phyloP scores from a whole-genome alignment of 1,140 invertebrate genomes.

The Drosophila sp. region DNA sequence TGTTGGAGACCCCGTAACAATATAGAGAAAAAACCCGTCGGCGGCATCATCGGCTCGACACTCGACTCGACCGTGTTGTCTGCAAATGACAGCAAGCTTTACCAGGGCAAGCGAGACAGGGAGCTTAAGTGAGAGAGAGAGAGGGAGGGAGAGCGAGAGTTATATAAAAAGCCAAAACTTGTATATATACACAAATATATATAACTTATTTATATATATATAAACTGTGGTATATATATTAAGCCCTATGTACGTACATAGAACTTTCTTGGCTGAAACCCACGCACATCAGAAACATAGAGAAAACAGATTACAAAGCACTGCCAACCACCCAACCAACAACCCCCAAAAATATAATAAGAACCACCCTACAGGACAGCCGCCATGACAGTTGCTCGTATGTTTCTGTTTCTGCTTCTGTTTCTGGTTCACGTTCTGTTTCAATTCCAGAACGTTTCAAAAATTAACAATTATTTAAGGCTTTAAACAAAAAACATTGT shows the following conservation, averaged over 20 bases:
- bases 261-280: slow-evolving; percentile 66
- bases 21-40: slow-evolving; percentile 52
- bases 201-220: slow-evolving; percentile 35
- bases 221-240: slow-evolving; percentile 16
- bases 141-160: slow-evolving; percentile 20
- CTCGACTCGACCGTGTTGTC: slow-evolving; percentile 45
- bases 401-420: background rate
- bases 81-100: slow-evolving; percentile 80
- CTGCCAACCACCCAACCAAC: slow-evolving; percentile 25
- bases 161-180: slow-evolving; percentile 77
- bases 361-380: slow-evolving; percentile 53
- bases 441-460: slow-evolving; percentile 16
- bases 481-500: slow-evolving; percentile 8
- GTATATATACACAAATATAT: slow-evolving; percentile 46
- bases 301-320: slow-evolving; percentile 72
- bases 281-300: slow-evolving; percentile 56
- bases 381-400: slow-evolving; percentile 42
- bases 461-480: slow-evolving; percentile 17
- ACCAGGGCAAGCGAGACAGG: slow-evolving; percentile 14
- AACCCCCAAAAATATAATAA: slow-evolving; percentile 61
- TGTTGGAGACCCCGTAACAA: background rate
- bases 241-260: slow-evolving; percentile 44
- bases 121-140: background rate
- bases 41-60: slow-evolving; percentile 56
- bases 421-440: background rate